Evolutionary conservation across 2,113 vertebrate species (phyloP), one percentile per base, ranked within the genome.

Genomic region (Echinops telfairi): DNA sequence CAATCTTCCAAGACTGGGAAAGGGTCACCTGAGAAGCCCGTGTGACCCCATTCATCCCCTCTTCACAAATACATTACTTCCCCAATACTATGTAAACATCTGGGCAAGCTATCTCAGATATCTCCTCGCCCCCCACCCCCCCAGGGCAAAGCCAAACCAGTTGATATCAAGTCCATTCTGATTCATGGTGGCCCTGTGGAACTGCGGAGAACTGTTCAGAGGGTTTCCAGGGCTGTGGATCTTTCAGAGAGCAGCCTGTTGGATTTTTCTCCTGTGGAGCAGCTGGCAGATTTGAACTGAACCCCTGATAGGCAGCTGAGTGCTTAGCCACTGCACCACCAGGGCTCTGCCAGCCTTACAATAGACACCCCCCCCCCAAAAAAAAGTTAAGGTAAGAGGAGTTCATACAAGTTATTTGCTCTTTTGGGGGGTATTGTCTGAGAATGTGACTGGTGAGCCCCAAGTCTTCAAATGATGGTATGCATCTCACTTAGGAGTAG

Each of bases 1-100:
- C 77, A 88, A 68, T 93, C 76, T 92, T 93, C 84, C 40, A 93
- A 82, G 91, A 94, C 83, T 40, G 25, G 62, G 53, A 86, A 64
- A 91, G 36, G 64, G 16, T 95, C 77, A 77, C 62, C 27, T 90
- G 87, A 89, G 82, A 89, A 92, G 70, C 53, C 33, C 64, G 22
- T 90, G 82, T 94, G 64, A 90, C 27, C 36, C 43, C 15, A 19
- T 88, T 83, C 70, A 88, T 40, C 58, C 81, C 95, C 71, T 43
- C 25, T 89, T 57, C 93, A 22, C 38, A 71, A 88, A 83, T 94
- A 43, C 66, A 57, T 70, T 85, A 80, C 19, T 38, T 38, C 17
- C n/a, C 31, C 66, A 93, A 89, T 62, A 62, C 90, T 95, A 70
- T 79, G 40, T 81, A 58, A 89, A 91, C 78, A 86, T 92, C 33